Conservation (phyloP, 1,140 invertebrate genomes). For the Eueides isabella region DNA sequence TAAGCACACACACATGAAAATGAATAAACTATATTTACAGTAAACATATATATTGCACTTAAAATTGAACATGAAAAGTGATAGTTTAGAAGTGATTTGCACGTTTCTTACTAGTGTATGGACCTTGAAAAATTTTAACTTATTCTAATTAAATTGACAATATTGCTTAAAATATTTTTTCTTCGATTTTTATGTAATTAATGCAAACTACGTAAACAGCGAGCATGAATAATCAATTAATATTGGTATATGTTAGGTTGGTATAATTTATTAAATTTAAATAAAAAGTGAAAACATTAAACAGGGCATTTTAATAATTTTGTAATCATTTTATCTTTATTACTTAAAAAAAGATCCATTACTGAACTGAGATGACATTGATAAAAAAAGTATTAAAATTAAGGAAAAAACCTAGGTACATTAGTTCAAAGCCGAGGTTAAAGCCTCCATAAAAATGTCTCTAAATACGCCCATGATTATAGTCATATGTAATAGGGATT, state of each 20-base stretch:
- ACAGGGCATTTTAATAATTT: neutral
- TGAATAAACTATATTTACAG: conserved; percentile 31
- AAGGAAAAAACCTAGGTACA: no score
- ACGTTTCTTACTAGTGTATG: neutral
- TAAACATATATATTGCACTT: conserved; percentile 35
- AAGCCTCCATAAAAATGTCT: no score
- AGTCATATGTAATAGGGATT: neutral
- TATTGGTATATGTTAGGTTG: no score
- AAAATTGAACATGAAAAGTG: conserved; percentile 18
- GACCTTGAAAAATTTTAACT: conserved; percentile 2
- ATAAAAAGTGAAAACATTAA: neutral
- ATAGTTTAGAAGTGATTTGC: neutral
- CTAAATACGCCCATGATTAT: no score
- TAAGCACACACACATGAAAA: conserved; percentile 51
- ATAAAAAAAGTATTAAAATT: no score
- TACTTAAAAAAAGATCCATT: neutral
- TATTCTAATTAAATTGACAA: conserved; percentile 57
- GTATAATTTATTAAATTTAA: neutral
- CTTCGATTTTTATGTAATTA: neutral
- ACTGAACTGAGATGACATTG: neutral
- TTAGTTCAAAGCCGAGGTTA: no score
- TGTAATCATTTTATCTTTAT: neutral
- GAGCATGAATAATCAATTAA: neutral
- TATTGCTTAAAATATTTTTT: conserved; percentile 41
- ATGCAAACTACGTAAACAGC: neutral